Conservation (phyloP, 2,888 invertebrate species). For the Dryomyza anilis region DNA sequence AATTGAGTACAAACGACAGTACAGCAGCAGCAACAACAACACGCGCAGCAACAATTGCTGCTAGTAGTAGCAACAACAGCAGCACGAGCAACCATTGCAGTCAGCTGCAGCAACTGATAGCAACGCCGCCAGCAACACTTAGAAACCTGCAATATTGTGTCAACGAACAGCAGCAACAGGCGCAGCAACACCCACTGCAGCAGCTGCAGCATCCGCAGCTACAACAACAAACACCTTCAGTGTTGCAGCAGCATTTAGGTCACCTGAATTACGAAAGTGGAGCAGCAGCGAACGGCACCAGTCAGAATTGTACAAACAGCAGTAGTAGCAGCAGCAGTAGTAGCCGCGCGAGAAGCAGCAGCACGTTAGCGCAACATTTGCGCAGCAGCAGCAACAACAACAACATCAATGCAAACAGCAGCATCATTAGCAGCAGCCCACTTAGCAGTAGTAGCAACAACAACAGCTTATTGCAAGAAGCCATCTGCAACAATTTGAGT, state of each 20-base stretch:
- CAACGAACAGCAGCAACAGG: conserved; percentile 36
- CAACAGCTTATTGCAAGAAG: conserved; percentile 51
- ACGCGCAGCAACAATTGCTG: conserved; percentile 28
- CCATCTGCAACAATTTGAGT: conserved; percentile 44
- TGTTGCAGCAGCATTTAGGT: conserved; percentile 59
- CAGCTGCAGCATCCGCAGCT: conserved; percentile 27
- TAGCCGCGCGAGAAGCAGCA: too few species aligned
- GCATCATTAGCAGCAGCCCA: conserved; percentile 42
- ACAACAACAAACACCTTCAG: conserved; percentile 41
- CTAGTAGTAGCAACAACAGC: conserved; percentile 39
- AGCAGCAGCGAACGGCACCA: conserved; percentile 42
- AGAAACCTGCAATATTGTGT: conserved; percentile 28
- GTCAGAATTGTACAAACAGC: too few species aligned
- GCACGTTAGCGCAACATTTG: conserved; percentile 53
- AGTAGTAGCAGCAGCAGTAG: too few species aligned
- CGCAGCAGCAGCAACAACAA: conserved; percentile 26
- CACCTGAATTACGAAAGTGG: conserved; percentile 57
- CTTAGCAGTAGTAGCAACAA: conserved; percentile 37
- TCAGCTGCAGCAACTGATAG: conserved; percentile 58
- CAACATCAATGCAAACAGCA: too few species aligned
- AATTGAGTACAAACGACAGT: conserved; percentile 14
- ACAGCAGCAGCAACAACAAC: conserved; percentile 24
- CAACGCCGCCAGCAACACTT: conserved; percentile 49
- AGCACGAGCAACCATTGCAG: conserved; percentile 48
- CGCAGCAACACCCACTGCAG: conserved; percentile 23